Evolutionary conservation across 2,113 vertebrate genomes (phyloP).

Genomic region (Paramormyrops kingsleyae): DNA sequence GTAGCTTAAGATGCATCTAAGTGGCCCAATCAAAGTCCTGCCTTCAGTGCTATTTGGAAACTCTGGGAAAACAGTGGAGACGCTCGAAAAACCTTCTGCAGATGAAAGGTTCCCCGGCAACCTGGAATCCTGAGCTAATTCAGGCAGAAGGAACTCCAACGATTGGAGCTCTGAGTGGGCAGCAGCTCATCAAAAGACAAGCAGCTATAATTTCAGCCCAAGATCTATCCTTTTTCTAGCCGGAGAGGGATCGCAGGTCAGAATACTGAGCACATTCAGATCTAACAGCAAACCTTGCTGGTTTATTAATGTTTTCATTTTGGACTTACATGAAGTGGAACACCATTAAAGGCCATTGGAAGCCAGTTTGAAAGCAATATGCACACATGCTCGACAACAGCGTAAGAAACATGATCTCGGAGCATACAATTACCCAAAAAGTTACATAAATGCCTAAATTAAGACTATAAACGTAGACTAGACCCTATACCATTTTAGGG

Average conservation of each 20-base stretch:
- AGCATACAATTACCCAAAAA: neutral
- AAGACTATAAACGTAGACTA: neutral
- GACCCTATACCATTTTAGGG: neutral
- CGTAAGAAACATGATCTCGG: neutral
- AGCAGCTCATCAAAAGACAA: neutral
- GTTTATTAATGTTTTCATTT: neutral
- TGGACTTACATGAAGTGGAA: neutral
- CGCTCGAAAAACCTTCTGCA: neutral
- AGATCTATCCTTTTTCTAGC: neutral
- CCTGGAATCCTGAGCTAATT: neutral
- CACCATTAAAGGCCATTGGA: neutral
- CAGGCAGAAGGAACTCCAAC: neutral
- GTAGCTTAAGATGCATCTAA: neutral
- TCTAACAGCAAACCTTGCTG: neutral
- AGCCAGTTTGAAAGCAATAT: neutral
- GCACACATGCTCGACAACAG: neutral
- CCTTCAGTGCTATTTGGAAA: neutral
- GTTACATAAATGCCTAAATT: neutral
- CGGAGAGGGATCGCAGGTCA: neutral
- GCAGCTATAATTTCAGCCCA: neutral
- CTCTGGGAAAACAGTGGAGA: neutral
- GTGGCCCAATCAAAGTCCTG: neutral
- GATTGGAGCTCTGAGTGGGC: neutral
- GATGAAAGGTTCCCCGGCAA: neutral
- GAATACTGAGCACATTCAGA: neutral